Conservation (phyloP, 2,797 vertebrate genomes). For the Tragelaphus oryx region DNA sequence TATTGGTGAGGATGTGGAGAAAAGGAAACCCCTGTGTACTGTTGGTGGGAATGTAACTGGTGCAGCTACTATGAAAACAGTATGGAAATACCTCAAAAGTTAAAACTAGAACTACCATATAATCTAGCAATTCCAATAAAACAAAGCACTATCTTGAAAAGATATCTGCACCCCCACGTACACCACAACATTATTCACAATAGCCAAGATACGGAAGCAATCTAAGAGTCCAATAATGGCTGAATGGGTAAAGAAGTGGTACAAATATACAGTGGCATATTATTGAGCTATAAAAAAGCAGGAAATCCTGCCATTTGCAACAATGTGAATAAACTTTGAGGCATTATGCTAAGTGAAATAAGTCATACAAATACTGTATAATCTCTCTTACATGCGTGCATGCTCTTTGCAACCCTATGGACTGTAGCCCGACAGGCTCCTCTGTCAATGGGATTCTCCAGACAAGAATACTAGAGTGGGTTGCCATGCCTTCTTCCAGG, state of each 20-base stretch:
- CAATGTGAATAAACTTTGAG: background rate
- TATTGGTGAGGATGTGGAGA: background rate
- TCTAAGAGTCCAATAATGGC: background rate
- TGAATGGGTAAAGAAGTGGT: background rate
- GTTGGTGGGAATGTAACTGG: background rate
- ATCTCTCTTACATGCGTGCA: background rate
- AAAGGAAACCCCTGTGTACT: background rate
- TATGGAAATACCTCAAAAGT: background rate
- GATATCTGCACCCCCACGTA: background rate
- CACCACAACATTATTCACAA: background rate
- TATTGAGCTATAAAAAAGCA: background rate
- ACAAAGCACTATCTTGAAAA: background rate
- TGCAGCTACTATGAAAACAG: background rate
- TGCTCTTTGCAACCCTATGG: background rate
- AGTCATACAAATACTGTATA: background rate
- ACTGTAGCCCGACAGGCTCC: background rate
- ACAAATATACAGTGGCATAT: background rate
- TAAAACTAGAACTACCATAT: background rate
- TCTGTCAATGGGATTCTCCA: background rate
- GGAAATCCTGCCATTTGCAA: background rate
- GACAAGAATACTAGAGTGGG: background rate
- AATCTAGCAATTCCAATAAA: background rate
- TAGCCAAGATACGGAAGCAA: background rate
- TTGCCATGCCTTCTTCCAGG: background rate
- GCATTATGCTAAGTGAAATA: background rate